phyloP scores from a whole-genome alignment of 2,113 vertebrate species.

The Brevimyrus niger region DNA sequence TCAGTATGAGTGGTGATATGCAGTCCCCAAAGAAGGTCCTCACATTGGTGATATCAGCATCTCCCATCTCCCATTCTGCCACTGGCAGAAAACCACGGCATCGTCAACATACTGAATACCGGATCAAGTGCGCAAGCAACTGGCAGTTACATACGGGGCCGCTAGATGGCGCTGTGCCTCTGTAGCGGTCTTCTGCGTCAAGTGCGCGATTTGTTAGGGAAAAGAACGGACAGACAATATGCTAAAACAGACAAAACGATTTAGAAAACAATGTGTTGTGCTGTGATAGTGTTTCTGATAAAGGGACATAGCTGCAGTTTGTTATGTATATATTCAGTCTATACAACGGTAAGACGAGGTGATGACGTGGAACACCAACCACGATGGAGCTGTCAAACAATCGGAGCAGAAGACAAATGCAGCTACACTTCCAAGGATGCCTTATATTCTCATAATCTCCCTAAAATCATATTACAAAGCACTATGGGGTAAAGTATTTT shows the following conservation, averaged over 20 bases:
- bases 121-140: conserved; percentile 34
- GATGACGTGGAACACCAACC: not conserved
- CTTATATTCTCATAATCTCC: not conserved
- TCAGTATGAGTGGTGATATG: conserved; percentile 40
- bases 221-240: not conserved
- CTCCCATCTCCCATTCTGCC: conserved; percentile 54
- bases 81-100: conserved; percentile 55
- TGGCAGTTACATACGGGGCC: not conserved
- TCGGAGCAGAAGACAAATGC: not conserved
- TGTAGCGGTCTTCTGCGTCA: not conserved
- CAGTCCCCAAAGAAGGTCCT: conserved; percentile 48
- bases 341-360: not conserved
- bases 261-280: not conserved
- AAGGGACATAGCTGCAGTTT: not conserved
- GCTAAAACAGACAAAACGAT: not conserved
- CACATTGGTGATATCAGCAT: conserved; percentile 54
- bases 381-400: not conserved
- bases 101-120: conserved; percentile 50
- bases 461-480: not conserved
- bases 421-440: not conserved
- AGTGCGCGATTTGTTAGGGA: not conserved
- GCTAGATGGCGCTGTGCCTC: not conserved
- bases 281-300: not conserved
- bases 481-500: not conserved
- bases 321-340: not conserved